Evolutionary conservation across 2,113 vertebrate species (phyloP), one percentile per base, ranked within the genome.

Genomic region (Merops nubicus): DNA sequence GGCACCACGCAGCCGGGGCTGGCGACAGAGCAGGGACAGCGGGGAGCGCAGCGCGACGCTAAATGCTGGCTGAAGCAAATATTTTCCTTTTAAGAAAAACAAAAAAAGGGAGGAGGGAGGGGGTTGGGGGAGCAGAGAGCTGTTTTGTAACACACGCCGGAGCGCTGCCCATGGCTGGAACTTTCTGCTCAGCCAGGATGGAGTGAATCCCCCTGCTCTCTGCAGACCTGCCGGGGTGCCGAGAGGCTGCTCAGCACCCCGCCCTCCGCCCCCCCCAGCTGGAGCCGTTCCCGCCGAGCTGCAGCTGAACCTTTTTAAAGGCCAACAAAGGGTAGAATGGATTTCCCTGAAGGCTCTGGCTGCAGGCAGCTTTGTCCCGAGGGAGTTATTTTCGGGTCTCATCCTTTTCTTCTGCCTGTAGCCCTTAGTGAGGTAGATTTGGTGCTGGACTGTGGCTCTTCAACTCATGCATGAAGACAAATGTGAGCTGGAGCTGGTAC

Each of bases 261-360:
- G n/a, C n/a, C n/a, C n/a, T n/a, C n/a, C n/a, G n/a, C n/a, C 43
- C 45, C 60, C 12, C 43, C 0, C 65, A 79, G 56, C 79, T 62
- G 65, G 53, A 56, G 74, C 15, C 14, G 33, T 45, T 69, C 43
- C 54, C 11, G 11, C 26, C 3, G 8, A 36, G 36, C 12, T 3
- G 4, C 89, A 88, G 91, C 89, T 93, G 89, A 68, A 54, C 43
- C 50, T 76, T 59, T 63, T 54, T 62, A 56, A 75, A 34, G 26
- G 16, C 8, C 0, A 5, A 48, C 4, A 50, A 53, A 53, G 28
- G 19, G 11, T 4, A 5, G 62, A 22, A 3, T 8, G 33, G 38
- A n/a, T n/a, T 84, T 63, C n/a, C 43, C 28, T 0, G 0, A 16
- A 0, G 5, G 60, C 11, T 57, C 23, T 40, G 51, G 20, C 19